Base-by-base conservation (phyloP, 2,113 vertebrate species). In the Hypomesus transpacificus region DNA sequence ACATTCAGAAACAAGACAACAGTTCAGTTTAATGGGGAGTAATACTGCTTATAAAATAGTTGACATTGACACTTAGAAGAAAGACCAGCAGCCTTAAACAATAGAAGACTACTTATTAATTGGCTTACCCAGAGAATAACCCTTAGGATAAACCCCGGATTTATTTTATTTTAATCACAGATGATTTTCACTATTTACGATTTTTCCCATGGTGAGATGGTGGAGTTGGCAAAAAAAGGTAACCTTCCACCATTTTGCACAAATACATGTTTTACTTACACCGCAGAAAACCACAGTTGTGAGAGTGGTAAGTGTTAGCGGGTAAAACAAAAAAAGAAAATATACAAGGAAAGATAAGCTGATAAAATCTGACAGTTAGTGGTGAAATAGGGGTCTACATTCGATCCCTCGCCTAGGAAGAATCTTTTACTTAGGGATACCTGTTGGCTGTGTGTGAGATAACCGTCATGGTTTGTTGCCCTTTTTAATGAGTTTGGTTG, bases 401-500 rank as follows among this genome's bases (percentile, higher is more conserved):
- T 77, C 63, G 60, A 75, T 8, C 75, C 68, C 68, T 78, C 67
- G 70, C 78, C 76, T 46, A 67, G 9, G 11, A 46, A 7, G 39
- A 46, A 46, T 46, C 0, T 9, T 46, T 5, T 46, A 61, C 77
- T 88, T 87, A 88, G 85, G 89, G 77, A 74, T 82, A 79, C 84
- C 86, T 80, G 39, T 46, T 46, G 76, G 84, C 86, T 78, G 86
- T 70, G 74, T 34, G 71, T 90, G 87, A 90, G 84, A 80, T 75
- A 73, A 77, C 79, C 75, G 80, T 86, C 82, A 91, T 71, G 90
- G 82, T 89, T 87, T 89, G 84, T 80, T 91, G 89, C 78, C 79
- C 80, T 74, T 89, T 88, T 90, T 91, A 91, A 92, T 92, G 90
- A 91, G 89, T 83, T 84, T 91, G 79, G 70, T 84, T 65, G 22